Base-by-base conservation (phyloP, 2,113 vertebrate species). In the Catagonus wagneri region DNA sequence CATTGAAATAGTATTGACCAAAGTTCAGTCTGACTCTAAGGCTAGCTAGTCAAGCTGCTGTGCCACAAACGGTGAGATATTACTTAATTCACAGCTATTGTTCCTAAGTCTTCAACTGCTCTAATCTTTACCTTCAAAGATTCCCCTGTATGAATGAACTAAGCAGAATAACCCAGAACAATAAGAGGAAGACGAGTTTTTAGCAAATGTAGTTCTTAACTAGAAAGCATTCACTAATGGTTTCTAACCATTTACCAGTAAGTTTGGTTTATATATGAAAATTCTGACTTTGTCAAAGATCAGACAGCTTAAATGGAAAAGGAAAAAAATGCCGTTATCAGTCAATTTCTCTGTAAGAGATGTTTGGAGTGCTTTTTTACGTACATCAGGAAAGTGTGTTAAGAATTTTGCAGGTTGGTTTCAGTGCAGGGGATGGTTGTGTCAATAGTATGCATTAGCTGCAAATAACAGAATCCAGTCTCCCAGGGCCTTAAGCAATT, bases 331-430 rank as follows among this genome's bases (percentile, higher is more conserved):
- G 6, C 1, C 52, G 22, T 50, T 88, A 52, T 60, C 52, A 16
- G 7, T 27, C n/a, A n/a, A 9, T 74, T 66, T 86, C 34, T 75
- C 39, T 39, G 8, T 52, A 85, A 80, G 22, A 85, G 34, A n/a
- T 50, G 2, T 32, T 52, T 66, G 50, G 29, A 22, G 58, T 80
- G 58, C n/a, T 27, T 61, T n/a, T 95, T 34, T 19, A 12, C 19
- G 39, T 75, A 68, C 4, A 17, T 39, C 52, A 19, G 72, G 36
- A 75, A 36, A 83, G 50, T 32, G 14, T 20, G 44, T 13, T 74
- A 74, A 80, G 78, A 25, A 44, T 90, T 54, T 85, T 80, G 66
- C 95, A 92, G 69, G 34, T 34, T 65, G 4, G 16, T 80, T 96
- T 86, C 80, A 80, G 25, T 20, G 7, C 66, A 1, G 19, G 9